Percentiles rank a stretch among this genome's conserved stretches.
Conservation (phyloP, 2,888 invertebrate genomes). For the Dexiosoma caninum region DNA sequence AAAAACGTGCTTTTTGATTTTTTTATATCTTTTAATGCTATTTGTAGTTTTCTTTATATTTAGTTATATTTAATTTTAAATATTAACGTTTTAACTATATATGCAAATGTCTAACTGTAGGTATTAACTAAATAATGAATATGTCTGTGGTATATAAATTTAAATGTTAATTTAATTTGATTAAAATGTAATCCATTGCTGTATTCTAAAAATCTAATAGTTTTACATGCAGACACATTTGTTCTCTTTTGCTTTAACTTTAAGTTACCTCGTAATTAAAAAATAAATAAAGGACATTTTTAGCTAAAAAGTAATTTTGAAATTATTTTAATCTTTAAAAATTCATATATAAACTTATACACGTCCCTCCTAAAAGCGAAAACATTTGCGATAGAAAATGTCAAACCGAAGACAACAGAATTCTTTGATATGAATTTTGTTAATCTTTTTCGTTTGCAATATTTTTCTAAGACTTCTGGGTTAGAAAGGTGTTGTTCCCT, state of each 20-base stretch:
- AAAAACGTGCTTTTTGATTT: constrained; percentile 56
- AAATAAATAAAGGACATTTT: constrained; percentile 60
- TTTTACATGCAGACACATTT: constrained; percentile 63
- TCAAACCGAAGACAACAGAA: constrained; percentile 54
- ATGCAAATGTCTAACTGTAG: constrained; percentile 64
- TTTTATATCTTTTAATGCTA: constrained; percentile 61
- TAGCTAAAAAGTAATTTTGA: constrained; percentile 61
- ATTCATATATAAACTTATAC: constrained; percentile 60
- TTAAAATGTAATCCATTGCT: constrained; percentile 60
- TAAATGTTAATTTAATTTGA: constrained; percentile 48
- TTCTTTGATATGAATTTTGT: neutral
- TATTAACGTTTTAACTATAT: constrained; percentile 63
- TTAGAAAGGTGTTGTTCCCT: constrained; percentile 16
- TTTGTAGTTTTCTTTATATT: constrained; percentile 61
- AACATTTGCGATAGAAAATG: constrained; percentile 6
- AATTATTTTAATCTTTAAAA: constrained; percentile 61
- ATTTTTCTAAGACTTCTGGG: neutral
- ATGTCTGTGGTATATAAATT: constrained; percentile 67
- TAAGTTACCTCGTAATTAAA: constrained; percentile 58
- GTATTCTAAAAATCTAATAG: constrained; percentile 63
- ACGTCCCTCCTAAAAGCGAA: constrained; percentile 47
- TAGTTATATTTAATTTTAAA: constrained; percentile 62
- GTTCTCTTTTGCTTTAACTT: constrained; percentile 58
- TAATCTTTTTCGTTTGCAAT: constrained; percentile 53
- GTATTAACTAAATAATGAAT: constrained; percentile 62